Conservation (phyloP, 2,797 vertebrate genomes). For the Mastacembelus armatus region DNA sequence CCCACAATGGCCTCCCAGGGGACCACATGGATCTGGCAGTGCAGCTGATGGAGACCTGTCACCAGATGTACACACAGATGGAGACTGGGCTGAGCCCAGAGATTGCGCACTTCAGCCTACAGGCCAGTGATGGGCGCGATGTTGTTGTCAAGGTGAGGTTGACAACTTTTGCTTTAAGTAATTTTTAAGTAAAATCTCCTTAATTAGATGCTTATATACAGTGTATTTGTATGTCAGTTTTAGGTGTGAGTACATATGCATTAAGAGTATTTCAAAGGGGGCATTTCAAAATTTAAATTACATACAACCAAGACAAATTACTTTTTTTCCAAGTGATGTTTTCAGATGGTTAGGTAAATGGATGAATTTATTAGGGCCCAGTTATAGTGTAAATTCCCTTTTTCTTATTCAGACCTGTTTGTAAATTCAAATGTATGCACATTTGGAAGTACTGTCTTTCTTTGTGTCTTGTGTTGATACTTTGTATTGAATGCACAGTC, state of each 20-base stretch:
- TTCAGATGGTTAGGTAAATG: too few species aligned
- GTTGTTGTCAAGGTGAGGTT: conserved; percentile 91
- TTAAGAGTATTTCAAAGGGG: too few species aligned
- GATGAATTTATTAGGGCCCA: too few species aligned
- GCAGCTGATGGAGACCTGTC: conserved; percentile 93
- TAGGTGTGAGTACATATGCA: background rate
- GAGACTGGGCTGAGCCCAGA: conserved; percentile 96
- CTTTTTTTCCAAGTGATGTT: too few species aligned
- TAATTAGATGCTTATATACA: background rate
- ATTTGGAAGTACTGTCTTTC: background rate
- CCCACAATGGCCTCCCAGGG: conserved; percentile 88
- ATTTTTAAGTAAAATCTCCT: background rate
- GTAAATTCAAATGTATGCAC: background rate
- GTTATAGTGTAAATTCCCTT: background rate
- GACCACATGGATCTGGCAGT: conserved; percentile 94
- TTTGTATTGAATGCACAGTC: background rate
- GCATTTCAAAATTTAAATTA: too few species aligned
- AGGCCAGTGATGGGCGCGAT: conserved; percentile 80
- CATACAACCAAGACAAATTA: too few species aligned
- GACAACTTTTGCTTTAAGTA: too few species aligned
- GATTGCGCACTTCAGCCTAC: conserved; percentile 92
- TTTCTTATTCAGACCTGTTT: background rate
- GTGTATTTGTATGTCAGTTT: background rate
- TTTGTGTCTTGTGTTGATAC: background rate
- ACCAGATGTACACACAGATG: conserved; percentile 96